Conservation (phyloP, 2,797 vertebrate species). For the Limnodromus scolopaceus region DNA sequence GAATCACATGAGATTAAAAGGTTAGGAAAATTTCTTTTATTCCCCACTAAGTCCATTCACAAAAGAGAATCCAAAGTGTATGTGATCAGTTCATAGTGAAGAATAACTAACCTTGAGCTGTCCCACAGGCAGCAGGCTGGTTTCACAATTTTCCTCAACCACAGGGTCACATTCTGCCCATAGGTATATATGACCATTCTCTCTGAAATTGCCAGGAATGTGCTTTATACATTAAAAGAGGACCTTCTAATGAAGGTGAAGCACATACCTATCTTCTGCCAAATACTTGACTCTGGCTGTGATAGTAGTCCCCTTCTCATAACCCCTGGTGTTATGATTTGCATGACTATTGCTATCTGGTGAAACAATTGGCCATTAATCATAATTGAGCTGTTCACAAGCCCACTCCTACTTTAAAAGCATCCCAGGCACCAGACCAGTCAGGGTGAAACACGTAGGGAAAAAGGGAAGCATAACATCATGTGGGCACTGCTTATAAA, state of each 20-base stretch:
- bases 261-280: background rate
- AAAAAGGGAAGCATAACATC: background rate
- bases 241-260: background rate
- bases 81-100: background rate
- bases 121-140: background rate
- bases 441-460: background rate
- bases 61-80: background rate
- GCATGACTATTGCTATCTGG: background rate
- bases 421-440: accelerated
- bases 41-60: background rate
- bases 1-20: background rate
- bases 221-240: background rate
- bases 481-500: background rate
- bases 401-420: background rate
- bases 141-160: background rate
- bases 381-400: background rate
- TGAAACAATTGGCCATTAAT: background rate
- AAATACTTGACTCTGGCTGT: background rate
- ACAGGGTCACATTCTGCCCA: background rate
- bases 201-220: background rate
- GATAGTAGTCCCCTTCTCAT: background rate
- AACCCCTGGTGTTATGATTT: background rate
- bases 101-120: background rate
- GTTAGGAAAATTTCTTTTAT: background rate
- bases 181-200: no score